Evolutionary conservation across 2,113 vertebrate genomes (phyloP).

Genomic region (Petrocephalus microphthalmus): DNA sequence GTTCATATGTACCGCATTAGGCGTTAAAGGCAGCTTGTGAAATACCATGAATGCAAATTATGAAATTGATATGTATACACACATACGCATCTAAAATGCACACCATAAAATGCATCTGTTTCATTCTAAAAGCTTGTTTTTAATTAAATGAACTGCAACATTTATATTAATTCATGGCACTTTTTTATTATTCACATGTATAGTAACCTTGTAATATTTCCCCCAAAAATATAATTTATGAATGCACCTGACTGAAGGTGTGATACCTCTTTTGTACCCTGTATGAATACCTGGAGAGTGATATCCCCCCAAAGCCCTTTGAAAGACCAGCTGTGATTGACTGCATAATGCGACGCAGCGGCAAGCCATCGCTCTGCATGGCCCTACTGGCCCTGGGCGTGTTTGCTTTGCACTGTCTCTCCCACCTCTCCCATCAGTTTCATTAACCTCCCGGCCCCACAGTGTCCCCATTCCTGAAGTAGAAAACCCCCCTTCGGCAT

Average conservation of each 20-base stretch:
- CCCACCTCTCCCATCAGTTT: conserved; percentile 6
- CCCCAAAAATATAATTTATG: neutral
- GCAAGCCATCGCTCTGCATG: neutral
- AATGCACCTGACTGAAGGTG: neutral
- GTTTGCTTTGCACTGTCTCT: conserved; percentile 8
- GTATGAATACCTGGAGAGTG: neutral
- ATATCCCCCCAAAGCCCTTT: neutral
- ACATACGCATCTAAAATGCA: neutral
- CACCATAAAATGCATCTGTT: neutral
- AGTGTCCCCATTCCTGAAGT: neutral
- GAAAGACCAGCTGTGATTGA: neutral
- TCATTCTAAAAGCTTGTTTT: neutral
- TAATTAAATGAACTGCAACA: neutral
- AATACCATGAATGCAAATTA: neutral
- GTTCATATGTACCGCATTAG: neutral
- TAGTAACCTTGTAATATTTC: neutral
- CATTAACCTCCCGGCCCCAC: conserved; percentile 18
- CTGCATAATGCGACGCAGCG: neutral
- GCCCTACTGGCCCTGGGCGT: neutral
- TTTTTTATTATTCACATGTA: neutral
- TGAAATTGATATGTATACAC: neutral
- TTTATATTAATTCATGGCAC: neutral
- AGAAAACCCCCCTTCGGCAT: neutral
- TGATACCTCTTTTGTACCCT: neutral
- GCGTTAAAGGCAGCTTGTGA: neutral